Conservation (phyloP, 2,113 vertebrate species). For the Laticauda laticaudata region DNA sequence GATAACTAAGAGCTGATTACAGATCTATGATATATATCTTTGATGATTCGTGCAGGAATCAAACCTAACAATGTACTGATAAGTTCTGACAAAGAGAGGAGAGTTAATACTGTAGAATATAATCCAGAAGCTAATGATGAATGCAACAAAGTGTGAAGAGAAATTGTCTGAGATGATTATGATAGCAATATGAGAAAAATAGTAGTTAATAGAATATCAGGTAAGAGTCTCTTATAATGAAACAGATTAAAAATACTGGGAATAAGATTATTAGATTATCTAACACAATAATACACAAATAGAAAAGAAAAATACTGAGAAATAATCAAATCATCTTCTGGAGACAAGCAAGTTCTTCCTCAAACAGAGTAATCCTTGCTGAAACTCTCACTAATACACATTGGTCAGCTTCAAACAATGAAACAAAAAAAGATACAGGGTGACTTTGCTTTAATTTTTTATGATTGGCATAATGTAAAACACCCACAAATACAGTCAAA, state of each 20-base stretch:
- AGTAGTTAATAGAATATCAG: background rate
- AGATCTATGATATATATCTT: background rate
- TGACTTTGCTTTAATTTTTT: constrained; percentile 16
- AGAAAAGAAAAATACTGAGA: constrained; percentile 2
- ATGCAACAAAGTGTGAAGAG: background rate
- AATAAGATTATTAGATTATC: background rate
- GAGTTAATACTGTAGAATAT: background rate
- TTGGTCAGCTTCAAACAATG: background rate
- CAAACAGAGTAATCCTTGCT: constrained; percentile 8
- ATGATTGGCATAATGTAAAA: constrained; percentile 12
- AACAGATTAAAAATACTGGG: background rate
- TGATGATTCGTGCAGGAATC: background rate
- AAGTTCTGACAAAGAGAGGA: background rate
- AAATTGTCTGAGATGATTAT: background rate
- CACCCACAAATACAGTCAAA: constrained; percentile 10
- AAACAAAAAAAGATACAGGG: background rate
- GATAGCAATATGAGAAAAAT: constrained; percentile 20
- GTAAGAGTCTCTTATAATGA: constrained; percentile 19
- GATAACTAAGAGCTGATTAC: background rate
- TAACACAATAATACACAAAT: background rate
- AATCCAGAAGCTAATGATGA: constrained; percentile 1
- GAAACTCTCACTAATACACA: background rate
- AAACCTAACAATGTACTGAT: background rate
- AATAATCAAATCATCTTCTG: background rate
- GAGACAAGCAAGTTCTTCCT: background rate